Evolutionary conservation across 2,888 invertebrate species (phyloP), one percentile per base, ranked within the genome.

Genomic region (Archips xylosteana): DNA sequence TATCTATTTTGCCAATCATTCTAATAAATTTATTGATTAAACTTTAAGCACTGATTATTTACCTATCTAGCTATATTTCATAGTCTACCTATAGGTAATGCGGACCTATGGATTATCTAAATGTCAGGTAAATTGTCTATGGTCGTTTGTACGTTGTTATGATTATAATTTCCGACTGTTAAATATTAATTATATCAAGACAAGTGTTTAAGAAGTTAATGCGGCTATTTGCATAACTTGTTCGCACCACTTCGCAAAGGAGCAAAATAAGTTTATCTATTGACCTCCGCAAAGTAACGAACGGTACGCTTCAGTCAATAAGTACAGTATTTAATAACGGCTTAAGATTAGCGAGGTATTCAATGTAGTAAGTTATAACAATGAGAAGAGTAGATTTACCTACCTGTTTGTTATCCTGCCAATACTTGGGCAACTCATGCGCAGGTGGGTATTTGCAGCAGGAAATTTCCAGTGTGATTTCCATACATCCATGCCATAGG

Each of bases 381-480:
- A 13, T 36, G 34, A 13, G n/a, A 51, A 61, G 12, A 49, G 6
- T 4, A 51, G 23, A 23, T 12, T 39, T 39, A 36, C 5, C 23
- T 62, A 97, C 98, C 93, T 96, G 95, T 89, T 96, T 96, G 91
- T 99, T 99, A 79, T 98, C 97, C 77, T 96, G 96, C 99, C 99
- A 99, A 88, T 97, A 97, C 79, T 96, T 96, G 34, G 96, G 96
- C 63, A 99, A 91, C 84, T 98, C 96, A 75, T 96, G 95, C 0
- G 97, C 96, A 0, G 96, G 96, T 2, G 99, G 99, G 89, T 96
- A 99, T 92, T 99, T 99, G 93, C 99, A 99, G 90, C 99, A 99
- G 0, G 98, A 98, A 71, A 99, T 96, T 89, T 99, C 99, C 61
- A 99, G 91, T 0, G 99, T 98, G n/a, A 99, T 95, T 90, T 99